These are phyloP conservation scores for Sylvilagus bachmani DNA, from an alignment of 2,113 vertebrate species.

Conservation along the genomic window DNA sequence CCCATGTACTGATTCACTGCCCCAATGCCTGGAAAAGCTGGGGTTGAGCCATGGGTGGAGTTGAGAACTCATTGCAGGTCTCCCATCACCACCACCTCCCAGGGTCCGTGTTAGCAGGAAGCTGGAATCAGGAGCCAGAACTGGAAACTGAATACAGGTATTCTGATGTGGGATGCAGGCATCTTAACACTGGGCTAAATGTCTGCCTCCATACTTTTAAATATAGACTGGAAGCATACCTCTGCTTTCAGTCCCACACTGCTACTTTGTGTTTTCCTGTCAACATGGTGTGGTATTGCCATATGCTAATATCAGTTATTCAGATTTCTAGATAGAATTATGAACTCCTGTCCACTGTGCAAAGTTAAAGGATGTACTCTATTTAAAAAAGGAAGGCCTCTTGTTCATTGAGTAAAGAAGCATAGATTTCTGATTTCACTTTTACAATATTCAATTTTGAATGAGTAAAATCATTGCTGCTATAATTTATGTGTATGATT, in stretches of 20 bases:
- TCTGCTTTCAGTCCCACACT: neutral
- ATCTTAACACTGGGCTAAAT: too few relatives aligned
- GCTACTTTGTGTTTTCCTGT: neutral
- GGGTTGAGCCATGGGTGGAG: too few relatives aligned
- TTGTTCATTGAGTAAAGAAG: neutral
- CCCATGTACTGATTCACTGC: too few relatives aligned
- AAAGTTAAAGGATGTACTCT: neutral
- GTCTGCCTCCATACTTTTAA: neutral
- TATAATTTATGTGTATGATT: neutral
- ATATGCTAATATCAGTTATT: neutral
- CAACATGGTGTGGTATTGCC: neutral
- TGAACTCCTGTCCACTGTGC: neutral
- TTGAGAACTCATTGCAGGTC: too few relatives aligned
- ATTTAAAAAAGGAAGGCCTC: neutral
- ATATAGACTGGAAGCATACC: neutral
- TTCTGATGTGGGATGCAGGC: too few relatives aligned
- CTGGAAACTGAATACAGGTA: too few relatives aligned
- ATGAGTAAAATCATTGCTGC: neutral
- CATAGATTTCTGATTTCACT: conserved; percentile 36
- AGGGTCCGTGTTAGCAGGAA: too few relatives aligned
- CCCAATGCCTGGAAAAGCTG: too few relatives aligned
- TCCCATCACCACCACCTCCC: too few relatives aligned
- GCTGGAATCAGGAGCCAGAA: too few relatives aligned
- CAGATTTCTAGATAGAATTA: neutral
- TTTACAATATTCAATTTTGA: neutral